These are phyloP conservation scores for Styela clava DNA, from an alignment of 23 tunicate genomes.

Conservation along the genomic window DNA sequence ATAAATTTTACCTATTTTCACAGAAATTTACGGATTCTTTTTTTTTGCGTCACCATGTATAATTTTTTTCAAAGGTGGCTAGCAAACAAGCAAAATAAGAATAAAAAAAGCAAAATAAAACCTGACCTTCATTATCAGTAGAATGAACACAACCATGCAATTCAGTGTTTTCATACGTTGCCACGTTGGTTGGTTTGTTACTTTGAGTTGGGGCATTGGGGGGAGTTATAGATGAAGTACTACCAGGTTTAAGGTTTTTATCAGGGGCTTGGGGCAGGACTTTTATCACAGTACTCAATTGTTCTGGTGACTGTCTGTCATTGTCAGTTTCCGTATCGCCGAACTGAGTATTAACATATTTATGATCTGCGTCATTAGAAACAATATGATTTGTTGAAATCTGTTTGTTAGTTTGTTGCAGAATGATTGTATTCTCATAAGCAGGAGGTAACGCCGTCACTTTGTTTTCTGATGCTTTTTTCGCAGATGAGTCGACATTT, in stretches of 20 bases:
- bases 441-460: not conserved
- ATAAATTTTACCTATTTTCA: too few species aligned
- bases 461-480: not conserved
- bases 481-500: not conserved
- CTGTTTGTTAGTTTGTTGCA: too few species aligned
- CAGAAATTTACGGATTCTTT: too few species aligned
- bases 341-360: not conserved
- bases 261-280: not conserved
- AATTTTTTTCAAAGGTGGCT: too few species aligned
- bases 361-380: not conserved
- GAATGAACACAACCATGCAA: slow-evolving; percentile 2
- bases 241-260: not conserved
- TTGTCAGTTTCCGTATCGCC: not conserved
- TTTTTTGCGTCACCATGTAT: too few species aligned
- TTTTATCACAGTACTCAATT: not conserved
- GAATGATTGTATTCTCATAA: not conserved
- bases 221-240: not conserved
- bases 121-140: not conserved
- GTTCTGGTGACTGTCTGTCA: not conserved
- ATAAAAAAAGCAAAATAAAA: not conserved
- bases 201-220: not conserved
- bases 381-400: not conserved
- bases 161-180: not conserved
- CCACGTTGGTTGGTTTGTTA: not conserved
- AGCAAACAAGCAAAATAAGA: too few species aligned